Evolutionary conservation across 1,140 invertebrate species (phyloP).

Genomic region (Holcopasites calliopsidis): DNA sequence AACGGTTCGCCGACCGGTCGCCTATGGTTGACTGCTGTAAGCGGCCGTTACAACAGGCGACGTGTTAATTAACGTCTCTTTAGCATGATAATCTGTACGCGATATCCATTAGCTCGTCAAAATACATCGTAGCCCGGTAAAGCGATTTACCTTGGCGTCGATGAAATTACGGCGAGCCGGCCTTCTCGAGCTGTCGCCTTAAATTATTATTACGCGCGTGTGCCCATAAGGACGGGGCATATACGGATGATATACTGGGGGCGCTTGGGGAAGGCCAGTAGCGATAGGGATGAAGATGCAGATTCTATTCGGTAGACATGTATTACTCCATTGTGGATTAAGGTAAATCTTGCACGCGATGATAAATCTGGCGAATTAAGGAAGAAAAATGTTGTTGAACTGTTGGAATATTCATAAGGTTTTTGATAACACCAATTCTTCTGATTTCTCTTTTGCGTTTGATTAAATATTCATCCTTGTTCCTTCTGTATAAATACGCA

Average conservation of each 20-base stretch:
- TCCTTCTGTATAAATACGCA: too few relatives aligned
- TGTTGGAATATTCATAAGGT: too few relatives aligned
- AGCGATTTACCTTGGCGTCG: slow-evolving; percentile 51
- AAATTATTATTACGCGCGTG: slow-evolving; percentile 26
- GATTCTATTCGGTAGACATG: neutral
- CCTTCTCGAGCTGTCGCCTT: slow-evolving; percentile 32
- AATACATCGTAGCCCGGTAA: slow-evolving; percentile 57
- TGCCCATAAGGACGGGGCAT: neutral
- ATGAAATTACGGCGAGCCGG: slow-evolving; percentile 48
- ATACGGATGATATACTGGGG: neutral
- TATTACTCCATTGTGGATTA: too few relatives aligned
- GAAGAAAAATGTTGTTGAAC: too few relatives aligned
- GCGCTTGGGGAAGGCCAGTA: neutral
- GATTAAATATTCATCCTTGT: too few relatives aligned
- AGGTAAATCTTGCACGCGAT: too few relatives aligned
- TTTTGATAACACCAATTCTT: too few relatives aligned
- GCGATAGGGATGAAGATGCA: neutral
- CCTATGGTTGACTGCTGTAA: slow-evolving; percentile 40
- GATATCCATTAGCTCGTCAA: slow-evolving; percentile 69
- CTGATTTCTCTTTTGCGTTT: too few relatives aligned
- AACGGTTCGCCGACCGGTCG: slow-evolving; percentile 21
- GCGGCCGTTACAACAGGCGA: slow-evolving; percentile 61
- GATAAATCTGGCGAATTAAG: too few relatives aligned
- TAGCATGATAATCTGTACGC: slow-evolving; percentile 68
- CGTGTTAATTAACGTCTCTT: slow-evolving; percentile 70